Percentiles rank a stretch among this genome's conserved stretches.
These are phyloP conservation scores for Dunckerocampus dactyliophorus DNA, from an alignment of 2,113 vertebrate species.

Conservation along the genomic window DNA sequence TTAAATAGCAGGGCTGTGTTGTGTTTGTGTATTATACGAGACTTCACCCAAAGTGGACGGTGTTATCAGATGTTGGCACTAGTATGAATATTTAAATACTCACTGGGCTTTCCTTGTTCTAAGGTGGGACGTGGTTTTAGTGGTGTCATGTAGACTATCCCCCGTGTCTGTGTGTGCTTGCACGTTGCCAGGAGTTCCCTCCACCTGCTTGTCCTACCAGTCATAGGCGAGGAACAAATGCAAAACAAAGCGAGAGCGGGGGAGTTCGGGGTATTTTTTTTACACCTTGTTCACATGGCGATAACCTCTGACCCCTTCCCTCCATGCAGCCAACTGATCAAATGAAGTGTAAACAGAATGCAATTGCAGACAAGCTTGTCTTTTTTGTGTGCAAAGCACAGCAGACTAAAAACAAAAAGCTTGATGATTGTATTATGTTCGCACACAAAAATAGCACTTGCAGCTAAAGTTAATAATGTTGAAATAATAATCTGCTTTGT, in stretches of 20 bases:
- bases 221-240: conserved; percentile 29
- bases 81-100: conserved; percentile 36
- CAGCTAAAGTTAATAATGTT: too few species aligned
- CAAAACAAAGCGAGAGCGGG: conserved; percentile 9
- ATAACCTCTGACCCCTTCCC: conserved; percentile 30
- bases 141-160: conserved; percentile 7
- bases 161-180: not conserved
- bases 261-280: conserved; percentile 6
- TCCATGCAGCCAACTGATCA: conserved; percentile 6
- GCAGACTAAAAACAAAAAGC: too few species aligned
- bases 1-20: conserved; percentile 10
- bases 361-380: not conserved
- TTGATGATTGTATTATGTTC: too few species aligned
- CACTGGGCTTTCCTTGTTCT: conserved; percentile 38
- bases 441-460: too few species aligned
- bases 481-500: too few species aligned
- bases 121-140: conserved; percentile 9
- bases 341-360: conserved; percentile 27
- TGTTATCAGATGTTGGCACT: conserved; percentile 5
- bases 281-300: conserved; percentile 25
- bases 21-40: conserved; percentile 2
- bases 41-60: too few species aligned
- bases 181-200: conserved; percentile 29
- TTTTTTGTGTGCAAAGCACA: not conserved
- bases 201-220: not conserved